Conservation (phyloP, 2,113 vertebrate genomes). For the Apeltes quadracus region DNA sequence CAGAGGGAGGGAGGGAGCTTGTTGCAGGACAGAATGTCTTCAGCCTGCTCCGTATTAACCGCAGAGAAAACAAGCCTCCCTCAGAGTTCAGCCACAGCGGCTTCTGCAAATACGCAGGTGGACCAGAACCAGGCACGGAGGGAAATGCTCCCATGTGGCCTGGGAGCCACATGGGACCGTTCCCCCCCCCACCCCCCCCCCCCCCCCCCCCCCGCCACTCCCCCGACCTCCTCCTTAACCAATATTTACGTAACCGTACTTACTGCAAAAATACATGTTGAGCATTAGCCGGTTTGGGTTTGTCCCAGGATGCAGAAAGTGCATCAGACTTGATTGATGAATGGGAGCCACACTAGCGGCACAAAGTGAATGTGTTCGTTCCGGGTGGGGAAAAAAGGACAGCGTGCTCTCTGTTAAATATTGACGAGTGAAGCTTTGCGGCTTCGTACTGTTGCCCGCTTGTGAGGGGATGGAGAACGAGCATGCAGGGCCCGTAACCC, state of each 20-base stretch:
- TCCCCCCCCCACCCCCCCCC: slow-evolving; percentile 28
- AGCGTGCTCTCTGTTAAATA: slow-evolving; percentile 48
- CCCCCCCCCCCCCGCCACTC: too few species aligned
- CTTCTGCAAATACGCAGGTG: slow-evolving; percentile 43
- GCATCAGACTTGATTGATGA: not conserved
- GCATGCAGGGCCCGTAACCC: slow-evolving; percentile 41
- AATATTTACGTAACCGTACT: slow-evolving; percentile 53
- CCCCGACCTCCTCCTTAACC: slow-evolving; percentile 44
- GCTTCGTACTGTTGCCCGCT: slow-evolving; percentile 36
- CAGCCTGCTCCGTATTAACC: slow-evolving; percentile 58
- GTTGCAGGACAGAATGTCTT: slow-evolving; percentile 60
- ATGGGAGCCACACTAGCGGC: not conserved
- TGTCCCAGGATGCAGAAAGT: slow-evolving; percentile 25
- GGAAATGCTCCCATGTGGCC: slow-evolving; percentile 16
- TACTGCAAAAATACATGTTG: slow-evolving; percentile 48
- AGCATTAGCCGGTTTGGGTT: slow-evolving; percentile 33
- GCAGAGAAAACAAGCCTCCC: slow-evolving; percentile 69
- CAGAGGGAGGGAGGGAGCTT: slow-evolving; percentile 31
- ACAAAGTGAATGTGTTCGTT: slow-evolving; percentile 6
- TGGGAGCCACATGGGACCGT: slow-evolving; percentile 13
- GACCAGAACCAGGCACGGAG: slow-evolving; percentile 18
- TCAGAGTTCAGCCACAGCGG: slow-evolving; percentile 45
- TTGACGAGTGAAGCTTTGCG: slow-evolving; percentile 52
- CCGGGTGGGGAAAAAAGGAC: slow-evolving; percentile 3
- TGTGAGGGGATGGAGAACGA: slow-evolving; percentile 28